Evolutionary conservation across 2,888 invertebrate species (phyloP).

Genomic region (Biston stratarius): DNA sequence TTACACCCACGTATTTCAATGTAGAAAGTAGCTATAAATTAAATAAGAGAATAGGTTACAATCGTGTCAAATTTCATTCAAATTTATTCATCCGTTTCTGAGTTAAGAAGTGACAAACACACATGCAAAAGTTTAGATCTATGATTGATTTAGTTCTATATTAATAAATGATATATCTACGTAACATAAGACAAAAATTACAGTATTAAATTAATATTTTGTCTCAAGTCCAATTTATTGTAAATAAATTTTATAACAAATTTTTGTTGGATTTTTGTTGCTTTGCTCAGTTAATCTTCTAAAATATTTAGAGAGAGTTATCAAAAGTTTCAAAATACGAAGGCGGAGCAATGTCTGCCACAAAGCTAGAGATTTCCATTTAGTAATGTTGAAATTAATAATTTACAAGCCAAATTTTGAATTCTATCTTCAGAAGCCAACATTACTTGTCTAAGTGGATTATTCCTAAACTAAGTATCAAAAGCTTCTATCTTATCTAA

Average conservation of each 20-base stretch:
- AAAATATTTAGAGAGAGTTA: neutral
- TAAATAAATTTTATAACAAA: neutral
- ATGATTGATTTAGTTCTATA: neutral
- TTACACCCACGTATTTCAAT: too few relatives aligned
- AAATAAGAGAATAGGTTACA: too few relatives aligned
- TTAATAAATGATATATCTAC: too few relatives aligned
- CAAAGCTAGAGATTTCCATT: slow-evolving; percentile 11
- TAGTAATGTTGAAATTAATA: slow-evolving; percentile 12
- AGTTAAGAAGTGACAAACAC: too few relatives aligned
- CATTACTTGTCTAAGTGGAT: slow-evolving; percentile 8
- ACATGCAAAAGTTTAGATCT: too few relatives aligned
- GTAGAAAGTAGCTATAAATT: too few relatives aligned
- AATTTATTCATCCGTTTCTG: too few relatives aligned
- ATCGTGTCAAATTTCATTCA: too few relatives aligned
- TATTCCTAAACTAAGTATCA: slow-evolving; percentile 3
- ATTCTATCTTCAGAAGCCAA: slow-evolving; percentile 1
- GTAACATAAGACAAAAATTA: neutral
- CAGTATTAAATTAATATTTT: neutral
- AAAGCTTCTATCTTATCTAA: slow-evolving; percentile 5
- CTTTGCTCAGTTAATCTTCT: slow-evolving; percentile 2
- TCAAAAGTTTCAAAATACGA: neutral
- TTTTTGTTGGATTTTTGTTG: neutral
- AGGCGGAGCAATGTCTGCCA: slow-evolving; percentile 1
- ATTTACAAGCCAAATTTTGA: slow-evolving; percentile 12
- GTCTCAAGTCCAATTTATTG: neutral